These are phyloP conservation scores for Sminthurides aquaticus DNA, from an alignment of 2,888 invertebrate genomes.

Conservation along the genomic window DNA sequence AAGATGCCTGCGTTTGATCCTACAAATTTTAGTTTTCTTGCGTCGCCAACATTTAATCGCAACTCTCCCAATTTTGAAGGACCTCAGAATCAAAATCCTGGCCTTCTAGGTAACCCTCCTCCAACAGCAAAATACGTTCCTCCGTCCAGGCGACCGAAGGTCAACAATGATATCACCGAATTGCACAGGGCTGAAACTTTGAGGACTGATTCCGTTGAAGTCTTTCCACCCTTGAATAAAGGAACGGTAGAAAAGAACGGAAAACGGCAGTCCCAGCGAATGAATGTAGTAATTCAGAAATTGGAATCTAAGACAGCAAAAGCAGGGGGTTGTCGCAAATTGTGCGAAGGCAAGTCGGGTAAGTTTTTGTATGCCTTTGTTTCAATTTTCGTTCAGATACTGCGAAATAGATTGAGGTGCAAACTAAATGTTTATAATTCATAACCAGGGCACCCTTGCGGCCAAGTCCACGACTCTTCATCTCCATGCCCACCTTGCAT, in stretches of 20 bases:
- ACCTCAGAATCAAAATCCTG: too few species aligned
- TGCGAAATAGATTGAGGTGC: too few species aligned
- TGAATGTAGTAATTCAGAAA: not conserved
- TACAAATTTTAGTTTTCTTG: too few species aligned
- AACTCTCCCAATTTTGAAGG: too few species aligned
- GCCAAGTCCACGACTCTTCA: not conserved
- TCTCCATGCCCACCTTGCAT: constrained; percentile 8
- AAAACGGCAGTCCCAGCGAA: not conserved
- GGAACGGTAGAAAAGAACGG: not conserved
- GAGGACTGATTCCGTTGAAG: not conserved
- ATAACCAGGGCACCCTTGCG: too few species aligned
- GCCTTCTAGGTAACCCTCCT: too few species aligned
- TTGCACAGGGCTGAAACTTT: not conserved
- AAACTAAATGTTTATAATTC: too few species aligned
- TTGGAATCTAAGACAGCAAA: not conserved
- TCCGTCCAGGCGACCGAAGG: not conserved
- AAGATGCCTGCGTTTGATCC: too few species aligned
- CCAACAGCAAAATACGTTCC: too few species aligned
- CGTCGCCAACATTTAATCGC: too few species aligned
- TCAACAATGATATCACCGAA: not conserved
- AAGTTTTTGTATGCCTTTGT: too few species aligned
- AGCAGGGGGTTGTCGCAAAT: not conserved
- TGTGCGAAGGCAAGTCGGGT: not conserved
- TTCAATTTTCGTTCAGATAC: too few species aligned
- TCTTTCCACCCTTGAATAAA: not conserved